Evolutionary conservation across 2,113 vertebrate species (phyloP).

Genomic region (Chamaetylas fuelleborni): DNA sequence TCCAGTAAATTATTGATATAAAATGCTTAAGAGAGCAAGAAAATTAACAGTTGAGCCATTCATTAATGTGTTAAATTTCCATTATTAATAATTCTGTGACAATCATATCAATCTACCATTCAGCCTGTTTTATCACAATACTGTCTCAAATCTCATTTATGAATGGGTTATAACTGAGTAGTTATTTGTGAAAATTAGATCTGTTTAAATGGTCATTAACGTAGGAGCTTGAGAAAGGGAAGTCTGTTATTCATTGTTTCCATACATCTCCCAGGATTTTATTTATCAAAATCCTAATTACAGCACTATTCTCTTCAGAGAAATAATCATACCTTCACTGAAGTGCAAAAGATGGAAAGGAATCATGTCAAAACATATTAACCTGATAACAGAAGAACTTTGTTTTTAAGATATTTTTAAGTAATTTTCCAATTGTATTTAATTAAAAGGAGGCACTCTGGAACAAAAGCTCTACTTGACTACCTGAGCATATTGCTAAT

Average conservation of each 20-base stretch:
- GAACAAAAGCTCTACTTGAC: neutral
- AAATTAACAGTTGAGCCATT: neutral
- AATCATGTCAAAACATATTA: neutral
- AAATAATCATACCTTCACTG: neutral
- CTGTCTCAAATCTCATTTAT: neutral
- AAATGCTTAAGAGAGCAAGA: neutral
- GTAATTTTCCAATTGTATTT: neutral
- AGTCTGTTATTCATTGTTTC: neutral
- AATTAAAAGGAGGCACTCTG: neutral
- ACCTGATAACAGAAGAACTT: neutral
- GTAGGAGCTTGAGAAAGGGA: neutral
- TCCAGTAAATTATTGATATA: neutral
- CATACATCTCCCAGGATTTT: neutral
- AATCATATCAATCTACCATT: neutral
- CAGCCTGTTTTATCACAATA: neutral
- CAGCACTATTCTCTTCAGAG: neutral
- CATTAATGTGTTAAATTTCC: neutral
- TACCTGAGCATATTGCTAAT: slow-evolving; percentile 20
- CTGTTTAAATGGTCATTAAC: slow-evolving; percentile 21
- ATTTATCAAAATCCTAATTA: neutral
- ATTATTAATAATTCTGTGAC: neutral
- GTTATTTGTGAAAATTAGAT: slow-evolving; percentile 6
- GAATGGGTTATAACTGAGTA: neutral
- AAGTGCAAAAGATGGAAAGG: neutral
- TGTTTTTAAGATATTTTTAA: neutral